Conservation (phyloP, 2,797 vertebrate genomes). For the Pipistrellus pipistrellus region DNA sequence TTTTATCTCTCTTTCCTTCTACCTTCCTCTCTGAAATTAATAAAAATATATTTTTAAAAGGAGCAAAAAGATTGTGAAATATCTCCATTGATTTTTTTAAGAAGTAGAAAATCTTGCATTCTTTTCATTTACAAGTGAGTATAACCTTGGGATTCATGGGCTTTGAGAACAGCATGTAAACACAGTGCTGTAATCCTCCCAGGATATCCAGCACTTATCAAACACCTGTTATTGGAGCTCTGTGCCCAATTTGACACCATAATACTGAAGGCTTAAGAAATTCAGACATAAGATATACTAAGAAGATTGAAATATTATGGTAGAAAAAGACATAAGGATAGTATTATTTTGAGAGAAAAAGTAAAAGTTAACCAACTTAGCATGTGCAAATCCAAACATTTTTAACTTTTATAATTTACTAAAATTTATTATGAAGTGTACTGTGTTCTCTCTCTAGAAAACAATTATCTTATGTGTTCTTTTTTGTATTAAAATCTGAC, state of each 20-base stretch:
- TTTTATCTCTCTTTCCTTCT: too few relatives aligned
- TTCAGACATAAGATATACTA: neutral
- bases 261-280: conserved; percentile 52
- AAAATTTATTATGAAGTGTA: neutral
- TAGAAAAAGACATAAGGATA: neutral
- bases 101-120: conserved; percentile 43
- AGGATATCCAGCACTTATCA: conserved; percentile 1
- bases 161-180: neutral
- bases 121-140: conserved; percentile 10
- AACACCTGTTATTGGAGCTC: neutral
- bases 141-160: neutral
- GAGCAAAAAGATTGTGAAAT: neutral
- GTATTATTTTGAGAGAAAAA: conserved; percentile 11
- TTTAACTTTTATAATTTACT: neutral
- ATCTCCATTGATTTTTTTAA: conserved; percentile 56
- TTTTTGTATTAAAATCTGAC: neutral
- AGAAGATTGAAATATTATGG: conserved; percentile 29
- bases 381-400: neutral
- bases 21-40: too few relatives aligned
- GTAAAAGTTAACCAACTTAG: neutral
- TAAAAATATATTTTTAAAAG: neutral
- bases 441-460: neutral
- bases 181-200: neutral
- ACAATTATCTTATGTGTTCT: neutral
- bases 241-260: neutral